These are phyloP conservation scores for Drosophila testacea DNA, from an alignment of 2,888 invertebrate genomes.

Conservation along the genomic window DNA sequence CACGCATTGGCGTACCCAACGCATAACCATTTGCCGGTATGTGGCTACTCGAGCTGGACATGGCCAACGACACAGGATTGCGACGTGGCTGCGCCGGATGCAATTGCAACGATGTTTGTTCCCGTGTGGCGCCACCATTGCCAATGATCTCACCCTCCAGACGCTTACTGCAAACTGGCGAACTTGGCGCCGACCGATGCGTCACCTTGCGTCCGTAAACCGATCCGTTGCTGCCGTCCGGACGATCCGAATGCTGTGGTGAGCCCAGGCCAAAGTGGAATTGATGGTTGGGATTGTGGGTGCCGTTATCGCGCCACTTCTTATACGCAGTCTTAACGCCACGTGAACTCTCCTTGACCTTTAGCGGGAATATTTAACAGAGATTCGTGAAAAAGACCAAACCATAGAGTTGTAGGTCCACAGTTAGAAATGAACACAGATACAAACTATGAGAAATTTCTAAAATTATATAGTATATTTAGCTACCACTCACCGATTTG, in stretches of 20 bases:
- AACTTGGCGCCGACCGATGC: constrained; percentile 88
- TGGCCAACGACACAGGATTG: constrained; percentile 75
- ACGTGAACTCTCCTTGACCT: constrained; percentile 91
- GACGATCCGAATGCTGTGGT: constrained; percentile 82
- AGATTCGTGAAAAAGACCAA: neutral
- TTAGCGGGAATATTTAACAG: neutral
- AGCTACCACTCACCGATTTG: constrained; percentile 92
- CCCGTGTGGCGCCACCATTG: constrained; percentile 55
- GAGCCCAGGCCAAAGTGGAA: constrained; percentile 82
- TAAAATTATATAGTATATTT: neutral
- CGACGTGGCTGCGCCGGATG: constrained; percentile 50
- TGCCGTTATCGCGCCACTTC: constrained; percentile 86
- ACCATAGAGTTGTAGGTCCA: neutral
- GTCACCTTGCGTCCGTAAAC: constrained; percentile 62
- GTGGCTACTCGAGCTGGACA: constrained; percentile 84
- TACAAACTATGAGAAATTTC: neutral
- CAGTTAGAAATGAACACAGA: constrained; percentile 1
- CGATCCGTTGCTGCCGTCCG: constrained; percentile 74
- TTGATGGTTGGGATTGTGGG: constrained; percentile 69
- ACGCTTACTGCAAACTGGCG: constrained; percentile 87
- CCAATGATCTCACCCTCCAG: constrained; percentile 50
- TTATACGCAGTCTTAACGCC: constrained; percentile 92
- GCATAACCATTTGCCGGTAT: constrained; percentile 82
- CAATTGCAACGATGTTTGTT: constrained; percentile 57
- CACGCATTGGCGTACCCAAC: constrained; percentile 65